A percentile compares a stretch with the other conserved stretches of the same genome.
Conservation (phyloP, 2,113 vertebrate genomes). For the Chascanopsetta lugubris region DNA sequence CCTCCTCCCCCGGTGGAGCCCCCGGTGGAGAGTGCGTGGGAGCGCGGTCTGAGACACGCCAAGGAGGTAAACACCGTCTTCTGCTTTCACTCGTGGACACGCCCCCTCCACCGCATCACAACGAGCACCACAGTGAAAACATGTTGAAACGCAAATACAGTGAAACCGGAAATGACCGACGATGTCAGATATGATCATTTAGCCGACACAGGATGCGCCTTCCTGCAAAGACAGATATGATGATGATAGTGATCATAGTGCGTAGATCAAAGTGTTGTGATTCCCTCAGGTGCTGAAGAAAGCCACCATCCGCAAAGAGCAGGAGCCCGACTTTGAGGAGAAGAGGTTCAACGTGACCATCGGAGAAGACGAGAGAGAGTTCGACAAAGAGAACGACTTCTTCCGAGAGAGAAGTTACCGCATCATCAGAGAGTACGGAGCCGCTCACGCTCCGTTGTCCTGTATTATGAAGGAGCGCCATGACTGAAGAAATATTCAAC, state of each 20-base stretch:
- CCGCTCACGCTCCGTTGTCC: not conserved
- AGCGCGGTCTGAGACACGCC: slow-evolving; percentile 94
- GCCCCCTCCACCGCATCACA: too few species aligned
- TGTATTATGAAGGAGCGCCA: too few species aligned
- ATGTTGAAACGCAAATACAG: too few species aligned
- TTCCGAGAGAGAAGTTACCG: slow-evolving; percentile 96
- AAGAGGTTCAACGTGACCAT: slow-evolving; percentile 98
- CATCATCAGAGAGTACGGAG: slow-evolving; percentile 88
- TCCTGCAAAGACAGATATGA: too few species aligned
- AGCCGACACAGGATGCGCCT: too few species aligned
- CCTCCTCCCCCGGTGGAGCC: slow-evolving; percentile 93
- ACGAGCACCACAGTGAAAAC: too few species aligned
- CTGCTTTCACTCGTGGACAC: too few species aligned
- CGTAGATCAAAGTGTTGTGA: too few species aligned
- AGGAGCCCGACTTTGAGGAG: slow-evolving; percentile 98
- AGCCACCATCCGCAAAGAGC: slow-evolving; percentile 96
- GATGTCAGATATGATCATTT: too few species aligned
- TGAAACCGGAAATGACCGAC: too few species aligned
- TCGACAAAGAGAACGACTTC: slow-evolving; percentile 99
- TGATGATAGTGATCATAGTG: too few species aligned
- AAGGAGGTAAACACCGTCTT: slow-evolving; percentile 98
- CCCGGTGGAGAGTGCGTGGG: slow-evolving; percentile 97
- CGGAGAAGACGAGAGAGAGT: slow-evolving; percentile 94
- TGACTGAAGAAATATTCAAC: too few species aligned
- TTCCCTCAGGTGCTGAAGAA: slow-evolving; percentile 92